Base-by-base conservation (phyloP, 2,888 invertebrate species). In the Oegoconia quadripuncta region DNA sequence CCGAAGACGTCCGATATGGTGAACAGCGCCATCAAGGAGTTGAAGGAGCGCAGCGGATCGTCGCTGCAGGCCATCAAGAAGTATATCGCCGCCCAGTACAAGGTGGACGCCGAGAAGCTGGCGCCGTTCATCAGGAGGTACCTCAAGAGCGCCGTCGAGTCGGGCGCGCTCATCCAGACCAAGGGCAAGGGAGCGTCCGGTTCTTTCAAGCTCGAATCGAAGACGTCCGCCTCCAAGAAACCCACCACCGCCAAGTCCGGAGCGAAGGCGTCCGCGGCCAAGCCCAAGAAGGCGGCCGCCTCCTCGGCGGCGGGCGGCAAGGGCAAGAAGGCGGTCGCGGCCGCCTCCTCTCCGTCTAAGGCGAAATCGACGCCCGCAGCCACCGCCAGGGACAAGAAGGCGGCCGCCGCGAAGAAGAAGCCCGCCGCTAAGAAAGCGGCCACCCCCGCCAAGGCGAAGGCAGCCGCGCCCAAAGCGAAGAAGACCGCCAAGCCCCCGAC, bases 51-150 rank as follows among this genome's bases (percentile, higher is more conserved):
- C 17, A 87, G 87, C 36, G 92, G 92, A 17, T 91, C 90, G 0
- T 91, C 91, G 1, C 57, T 72, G 46, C 83, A 67, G 60, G 80
- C 80, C 2, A 91, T 92, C 63, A 92, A 91, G 63, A 92, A 92
- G 58, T 92, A 90, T 64, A 88, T 93, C 33, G 70, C 83, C 6
- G 74, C 83, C 15, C 27, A 27, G 27, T 27, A 27, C 13, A 27
- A 27, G 12, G 27, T 27, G 12, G 27, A 27, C 27, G 27, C 27
- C 3, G 27, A 27, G 12, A 27, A 27, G 13, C 27, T 27, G 9
- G 27, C 27, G 27, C 27, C 27, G 27, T 90, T 83, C 61, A 90
- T 92, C 52, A 89, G 83, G 41, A 89, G 88, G 50, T 55, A 52
- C 23, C 52, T 53, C 44, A 91, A 90, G 61, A 61, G 72, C 9